Percentiles rank a stretch among this genome's conserved stretches.
phyloP scores from a whole-genome alignment of 2,113 vertebrate genomes.

The Tyrannus savana region DNA sequence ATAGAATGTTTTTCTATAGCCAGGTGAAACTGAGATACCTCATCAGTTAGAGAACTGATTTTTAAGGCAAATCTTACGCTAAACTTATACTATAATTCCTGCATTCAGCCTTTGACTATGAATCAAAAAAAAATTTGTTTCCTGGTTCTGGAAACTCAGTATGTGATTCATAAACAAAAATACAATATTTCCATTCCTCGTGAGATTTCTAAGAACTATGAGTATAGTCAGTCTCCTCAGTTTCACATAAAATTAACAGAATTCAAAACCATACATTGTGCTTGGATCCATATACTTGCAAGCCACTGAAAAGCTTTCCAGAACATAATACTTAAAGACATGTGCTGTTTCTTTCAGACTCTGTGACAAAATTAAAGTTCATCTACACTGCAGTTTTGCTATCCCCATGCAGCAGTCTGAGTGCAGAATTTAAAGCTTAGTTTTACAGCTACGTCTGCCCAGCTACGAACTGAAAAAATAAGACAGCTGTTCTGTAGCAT shows the following conservation, averaged over 20 bases:
- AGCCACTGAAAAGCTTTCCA: background rate
- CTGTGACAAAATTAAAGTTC: background rate
- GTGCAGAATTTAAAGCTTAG: background rate
- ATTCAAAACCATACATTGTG: fast-evolving
- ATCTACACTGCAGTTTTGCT: background rate
- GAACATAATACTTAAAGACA: background rate
- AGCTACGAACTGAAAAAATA: background rate
- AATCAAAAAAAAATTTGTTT: background rate
- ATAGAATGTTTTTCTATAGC: background rate
- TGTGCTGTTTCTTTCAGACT: background rate
- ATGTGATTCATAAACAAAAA: background rate
- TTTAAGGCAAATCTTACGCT: background rate
- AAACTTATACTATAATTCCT: background rate
- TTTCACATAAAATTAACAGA: background rate
- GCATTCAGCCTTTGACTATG: background rate
- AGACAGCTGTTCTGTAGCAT: background rate
- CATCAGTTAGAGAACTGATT: background rate
- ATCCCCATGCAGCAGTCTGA: background rate
- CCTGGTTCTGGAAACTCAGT: background rate
- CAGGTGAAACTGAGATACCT: background rate
- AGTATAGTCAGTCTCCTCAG: background rate
- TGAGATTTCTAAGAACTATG: background rate
- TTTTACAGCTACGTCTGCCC: background rate
- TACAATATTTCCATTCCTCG: background rate
- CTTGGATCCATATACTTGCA: background rate